Percentiles rank a stretch among this genome's conserved stretches.
Evolutionary conservation across 2,888 invertebrate genomes (phyloP).

Genomic region (Sturmia bella): DNA sequence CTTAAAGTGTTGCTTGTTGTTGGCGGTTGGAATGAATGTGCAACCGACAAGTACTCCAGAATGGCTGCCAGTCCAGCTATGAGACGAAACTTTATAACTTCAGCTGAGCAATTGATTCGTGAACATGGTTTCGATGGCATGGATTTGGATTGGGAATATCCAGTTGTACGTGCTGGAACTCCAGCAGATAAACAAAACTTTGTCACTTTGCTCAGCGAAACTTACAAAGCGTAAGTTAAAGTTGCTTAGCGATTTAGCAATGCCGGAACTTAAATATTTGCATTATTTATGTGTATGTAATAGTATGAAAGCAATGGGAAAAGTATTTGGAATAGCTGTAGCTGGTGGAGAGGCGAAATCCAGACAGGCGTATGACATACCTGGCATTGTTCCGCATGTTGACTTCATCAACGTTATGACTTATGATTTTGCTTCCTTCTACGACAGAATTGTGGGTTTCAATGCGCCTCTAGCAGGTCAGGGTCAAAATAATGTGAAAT

Average conservation of each 20-base stretch:
- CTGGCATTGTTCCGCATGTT: conserved; percentile 73
- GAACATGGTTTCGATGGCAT: conserved; percentile 92
- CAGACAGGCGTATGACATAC: conserved; percentile 77
- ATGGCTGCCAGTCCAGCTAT: conserved; percentile 89
- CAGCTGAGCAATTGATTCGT: conserved; percentile 88
- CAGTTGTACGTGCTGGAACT: conserved; percentile 83
- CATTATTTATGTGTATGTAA: too few relatives aligned
- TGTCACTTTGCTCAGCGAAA: conserved; percentile 72
- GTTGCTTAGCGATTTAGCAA: too few relatives aligned
- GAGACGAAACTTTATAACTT: conserved; percentile 87
- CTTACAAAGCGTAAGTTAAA: conserved; percentile 70
- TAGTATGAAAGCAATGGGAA: conserved; percentile 72
- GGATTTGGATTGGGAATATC: conserved; percentile 97
- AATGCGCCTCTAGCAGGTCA: conserved; percentile 76
- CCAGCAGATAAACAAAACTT: conserved; percentile 70
- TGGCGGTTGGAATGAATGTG: conserved; percentile 97
- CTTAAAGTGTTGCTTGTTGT: conserved; percentile 90
- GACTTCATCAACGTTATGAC: conserved; percentile 77
- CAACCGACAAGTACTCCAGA: conserved; percentile 91
- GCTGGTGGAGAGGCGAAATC: conserved; percentile 72
- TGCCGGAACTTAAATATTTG: too few relatives aligned
- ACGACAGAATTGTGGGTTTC: conserved; percentile 72
- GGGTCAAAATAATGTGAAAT: conserved; percentile 90
- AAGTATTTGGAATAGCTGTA: conserved; percentile 87
- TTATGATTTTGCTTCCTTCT: conserved; percentile 74